phyloP scores from a whole-genome alignment of 2,113 vertebrate species.

The Nymphicus hollandicus region DNA sequence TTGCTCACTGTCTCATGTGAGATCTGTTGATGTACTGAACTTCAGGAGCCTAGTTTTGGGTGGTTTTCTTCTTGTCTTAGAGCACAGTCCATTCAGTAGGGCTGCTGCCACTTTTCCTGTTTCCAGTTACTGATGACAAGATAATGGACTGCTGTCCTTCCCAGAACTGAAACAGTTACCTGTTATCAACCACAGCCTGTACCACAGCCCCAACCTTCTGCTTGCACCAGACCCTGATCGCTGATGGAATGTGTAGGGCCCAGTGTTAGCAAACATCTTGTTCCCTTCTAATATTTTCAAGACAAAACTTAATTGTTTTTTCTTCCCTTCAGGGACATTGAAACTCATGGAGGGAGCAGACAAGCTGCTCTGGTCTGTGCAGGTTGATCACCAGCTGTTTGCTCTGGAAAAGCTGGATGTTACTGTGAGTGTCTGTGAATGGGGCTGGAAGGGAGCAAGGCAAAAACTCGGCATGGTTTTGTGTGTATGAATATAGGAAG shows the following conservation, averaged over 20 bases:
- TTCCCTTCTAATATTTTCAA: not conserved
- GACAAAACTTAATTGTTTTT: not conserved
- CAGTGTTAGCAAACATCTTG: not conserved
- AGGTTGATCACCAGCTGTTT: slow-evolving; percentile 97
- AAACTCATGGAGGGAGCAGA: slow-evolving; percentile 96
- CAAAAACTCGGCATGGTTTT: not conserved
- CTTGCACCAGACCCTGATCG: not conserved
- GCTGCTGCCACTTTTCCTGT: not conserved
- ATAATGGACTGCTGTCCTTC: not conserved
- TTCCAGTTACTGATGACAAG: not conserved
- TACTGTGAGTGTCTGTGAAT: slow-evolving; percentile 81
- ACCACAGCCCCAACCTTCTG: not conserved
- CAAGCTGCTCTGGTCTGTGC: slow-evolving; percentile 93
- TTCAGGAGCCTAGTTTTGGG: not conserved
- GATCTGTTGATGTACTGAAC: not conserved
- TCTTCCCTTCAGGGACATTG: slow-evolving; percentile 79
- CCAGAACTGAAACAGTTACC: not conserved
- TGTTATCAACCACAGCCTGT: not conserved
- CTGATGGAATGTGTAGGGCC: not conserved
- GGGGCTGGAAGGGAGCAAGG: not conserved
- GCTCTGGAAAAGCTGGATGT: slow-evolving; percentile 95
- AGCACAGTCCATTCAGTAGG: not conserved
- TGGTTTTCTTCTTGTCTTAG: not conserved
- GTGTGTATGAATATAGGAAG: not conserved
- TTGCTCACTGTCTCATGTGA: not conserved